Percentiles rank a stretch among this genome's conserved stretches.
These are phyloP conservation scores for Horisme vitalbata DNA, from an alignment of 2,888 invertebrate genomes.

Conservation along the genomic window DNA sequence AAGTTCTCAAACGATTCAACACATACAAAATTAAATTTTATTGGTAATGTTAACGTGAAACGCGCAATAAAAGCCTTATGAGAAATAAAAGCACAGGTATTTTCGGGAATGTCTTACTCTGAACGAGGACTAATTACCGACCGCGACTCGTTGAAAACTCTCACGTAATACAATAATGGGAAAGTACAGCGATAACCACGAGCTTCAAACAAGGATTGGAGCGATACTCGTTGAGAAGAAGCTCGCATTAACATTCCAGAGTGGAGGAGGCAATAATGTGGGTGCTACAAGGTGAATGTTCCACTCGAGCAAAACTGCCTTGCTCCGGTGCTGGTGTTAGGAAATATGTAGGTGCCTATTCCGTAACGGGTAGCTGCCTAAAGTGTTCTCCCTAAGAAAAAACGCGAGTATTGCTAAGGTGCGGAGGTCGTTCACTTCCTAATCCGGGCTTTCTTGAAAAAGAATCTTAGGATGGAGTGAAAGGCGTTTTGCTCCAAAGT, in stretches of 20 bases:
- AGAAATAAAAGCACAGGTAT: constrained; percentile 14
- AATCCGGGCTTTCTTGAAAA: constrained; percentile 34
- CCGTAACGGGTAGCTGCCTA: constrained; percentile 14
- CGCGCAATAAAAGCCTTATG: constrained; percentile 9
- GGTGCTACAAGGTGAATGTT: constrained; percentile 61
- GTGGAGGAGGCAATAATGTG: constrained; percentile 60
- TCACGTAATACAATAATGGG: constrained; percentile 62
- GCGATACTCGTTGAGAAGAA: constrained; percentile 51
- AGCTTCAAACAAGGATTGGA: constrained; percentile 56
- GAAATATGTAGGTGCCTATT: constrained; percentile 41
- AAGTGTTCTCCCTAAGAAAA: constrained; percentile 23
- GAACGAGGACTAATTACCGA: constrained; percentile 31
- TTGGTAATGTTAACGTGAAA: neutral
- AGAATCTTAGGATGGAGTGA: constrained; percentile 33
- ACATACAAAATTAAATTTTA: neutral
- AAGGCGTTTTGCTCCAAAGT: constrained; percentile 31
- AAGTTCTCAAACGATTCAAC: constrained; percentile 7
- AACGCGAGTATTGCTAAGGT: constrained; percentile 32
- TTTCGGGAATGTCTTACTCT: constrained; percentile 27
- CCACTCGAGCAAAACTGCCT: constrained; percentile 59
- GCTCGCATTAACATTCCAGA: constrained; percentile 60
- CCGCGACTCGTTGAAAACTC: constrained; percentile 40
- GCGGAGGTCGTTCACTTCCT: constrained; percentile 35
- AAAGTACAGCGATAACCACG: constrained; percentile 54
- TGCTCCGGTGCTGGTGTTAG: constrained; percentile 38